phyloP scores from a whole-genome alignment of 1,140 invertebrate species.

The Pristionchus pacificus region DNA sequence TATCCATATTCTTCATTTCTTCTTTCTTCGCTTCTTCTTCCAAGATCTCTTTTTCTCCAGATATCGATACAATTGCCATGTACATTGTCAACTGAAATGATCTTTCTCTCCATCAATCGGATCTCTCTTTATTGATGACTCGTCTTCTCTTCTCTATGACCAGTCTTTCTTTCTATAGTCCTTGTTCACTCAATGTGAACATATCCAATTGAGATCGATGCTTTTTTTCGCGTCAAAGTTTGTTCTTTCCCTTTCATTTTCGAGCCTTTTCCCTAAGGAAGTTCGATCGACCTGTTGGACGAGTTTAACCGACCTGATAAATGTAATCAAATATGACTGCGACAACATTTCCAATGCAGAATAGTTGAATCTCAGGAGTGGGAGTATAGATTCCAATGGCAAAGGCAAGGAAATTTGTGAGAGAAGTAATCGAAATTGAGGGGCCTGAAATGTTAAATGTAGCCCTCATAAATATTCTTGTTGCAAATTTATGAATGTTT shows the following conservation, averaged over 20 bases:
- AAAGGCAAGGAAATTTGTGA: constrained; percentile 48
- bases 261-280: constrained; percentile 5
- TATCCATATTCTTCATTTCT: constrained; percentile 12
- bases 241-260: not conserved
- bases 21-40: constrained; percentile 17
- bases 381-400: constrained; percentile 47
- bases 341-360: constrained; percentile 45
- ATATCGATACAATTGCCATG: constrained; percentile 34
- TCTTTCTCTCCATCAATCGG: not conserved
- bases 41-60: constrained; percentile 32
- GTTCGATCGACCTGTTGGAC: not conserved
- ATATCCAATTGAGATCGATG: no score
- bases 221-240: not conserved
- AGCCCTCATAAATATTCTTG: no score
- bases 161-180: not conserved
- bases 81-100: constrained; percentile 39
- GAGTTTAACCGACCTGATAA: constrained; percentile 39
- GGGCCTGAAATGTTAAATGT: constrained; percentile 31
- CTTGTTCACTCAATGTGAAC: no score
- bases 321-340: constrained; percentile 47
- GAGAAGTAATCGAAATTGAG: constrained; percentile 45
- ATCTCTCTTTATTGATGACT: not conserved
- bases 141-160: not conserved
- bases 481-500: no score
- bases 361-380: constrained; percentile 49